phyloP scores from a whole-genome alignment of 2,797 vertebrate genomes.

The Rousettus madagascariensis region DNA sequence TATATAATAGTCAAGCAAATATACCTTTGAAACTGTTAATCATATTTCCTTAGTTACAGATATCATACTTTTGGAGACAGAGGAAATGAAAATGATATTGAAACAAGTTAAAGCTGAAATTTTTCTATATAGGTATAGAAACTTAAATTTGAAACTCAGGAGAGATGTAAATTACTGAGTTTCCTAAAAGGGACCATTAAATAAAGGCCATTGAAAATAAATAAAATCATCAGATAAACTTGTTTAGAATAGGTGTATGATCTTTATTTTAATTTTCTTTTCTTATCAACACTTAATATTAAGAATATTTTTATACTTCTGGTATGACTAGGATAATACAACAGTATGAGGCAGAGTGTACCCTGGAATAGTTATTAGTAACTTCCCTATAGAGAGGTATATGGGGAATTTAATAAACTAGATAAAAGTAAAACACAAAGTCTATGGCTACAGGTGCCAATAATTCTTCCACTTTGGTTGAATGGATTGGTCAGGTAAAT shows the following conservation, averaged over 20 bases:
- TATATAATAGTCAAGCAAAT: not conserved
- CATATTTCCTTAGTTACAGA: not conserved
- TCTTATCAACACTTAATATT: not conserved
- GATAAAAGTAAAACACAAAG: not conserved
- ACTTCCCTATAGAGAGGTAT: not conserved
- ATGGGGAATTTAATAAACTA: not conserved
- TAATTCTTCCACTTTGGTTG: not conserved
- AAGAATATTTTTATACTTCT: not conserved
- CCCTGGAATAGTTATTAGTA: not conserved
- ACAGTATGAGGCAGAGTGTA: not conserved
- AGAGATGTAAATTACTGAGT: not conserved
- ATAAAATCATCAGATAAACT: not conserved
- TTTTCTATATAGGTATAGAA: not conserved
- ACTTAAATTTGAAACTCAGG: not conserved
- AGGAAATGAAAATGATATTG: not conserved
- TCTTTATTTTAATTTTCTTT: not conserved
- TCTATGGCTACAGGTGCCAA: not conserved
- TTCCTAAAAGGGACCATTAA: not conserved
- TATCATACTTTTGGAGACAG: not conserved
- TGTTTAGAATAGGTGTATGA: not conserved
- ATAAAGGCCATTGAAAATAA: not conserved
- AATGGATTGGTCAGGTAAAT: not conserved
- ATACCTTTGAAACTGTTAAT: not conserved
- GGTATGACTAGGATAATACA: not conserved
- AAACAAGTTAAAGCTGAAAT: not conserved